Evolutionary conservation across 2,113 vertebrate species (phyloP).

Genomic region (Hyla sarda): DNA sequence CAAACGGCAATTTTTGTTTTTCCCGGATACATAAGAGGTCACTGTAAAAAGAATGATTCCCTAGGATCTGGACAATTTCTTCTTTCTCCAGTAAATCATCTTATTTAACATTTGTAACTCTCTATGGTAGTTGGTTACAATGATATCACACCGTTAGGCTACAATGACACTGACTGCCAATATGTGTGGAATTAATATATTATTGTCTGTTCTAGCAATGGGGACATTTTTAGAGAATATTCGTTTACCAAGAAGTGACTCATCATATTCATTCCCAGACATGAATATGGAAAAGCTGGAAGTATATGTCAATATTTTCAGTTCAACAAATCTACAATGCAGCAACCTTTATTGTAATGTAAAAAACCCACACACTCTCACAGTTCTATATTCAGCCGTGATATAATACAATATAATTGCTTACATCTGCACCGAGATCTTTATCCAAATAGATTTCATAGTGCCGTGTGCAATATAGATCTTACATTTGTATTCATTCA

Average conservation of each 20-base stretch:
- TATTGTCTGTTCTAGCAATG: neutral
- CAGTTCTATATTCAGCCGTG: neutral
- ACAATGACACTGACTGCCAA: neutral
- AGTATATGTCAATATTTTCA: slow-evolving; percentile 34
- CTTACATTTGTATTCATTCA: neutral
- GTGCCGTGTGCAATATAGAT: neutral
- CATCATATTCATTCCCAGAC: slow-evolving; percentile 20
- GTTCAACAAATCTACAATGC: neutral
- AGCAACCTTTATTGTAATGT: slow-evolving; percentile 23
- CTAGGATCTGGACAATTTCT: neutral
- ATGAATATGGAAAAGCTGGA: slow-evolving; percentile 35
- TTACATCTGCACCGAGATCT: neutral
- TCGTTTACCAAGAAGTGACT: neutral
- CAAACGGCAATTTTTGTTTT: slow-evolving; percentile 16
- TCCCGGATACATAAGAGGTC: slow-evolving; percentile 14
- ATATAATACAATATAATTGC: neutral
- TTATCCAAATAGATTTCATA: neutral
- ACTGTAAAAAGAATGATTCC: neutral
- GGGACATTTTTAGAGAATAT: neutral
- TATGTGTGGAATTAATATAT: neutral
- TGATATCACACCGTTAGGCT: neutral
- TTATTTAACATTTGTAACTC: slow-evolving; percentile 6
- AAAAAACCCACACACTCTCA: slow-evolving; percentile 5
- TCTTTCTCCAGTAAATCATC: neutral
- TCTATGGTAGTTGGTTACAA: neutral